Base-by-base conservation (phyloP, 2,888 invertebrate genomes). In the Agrochola litura region DNA sequence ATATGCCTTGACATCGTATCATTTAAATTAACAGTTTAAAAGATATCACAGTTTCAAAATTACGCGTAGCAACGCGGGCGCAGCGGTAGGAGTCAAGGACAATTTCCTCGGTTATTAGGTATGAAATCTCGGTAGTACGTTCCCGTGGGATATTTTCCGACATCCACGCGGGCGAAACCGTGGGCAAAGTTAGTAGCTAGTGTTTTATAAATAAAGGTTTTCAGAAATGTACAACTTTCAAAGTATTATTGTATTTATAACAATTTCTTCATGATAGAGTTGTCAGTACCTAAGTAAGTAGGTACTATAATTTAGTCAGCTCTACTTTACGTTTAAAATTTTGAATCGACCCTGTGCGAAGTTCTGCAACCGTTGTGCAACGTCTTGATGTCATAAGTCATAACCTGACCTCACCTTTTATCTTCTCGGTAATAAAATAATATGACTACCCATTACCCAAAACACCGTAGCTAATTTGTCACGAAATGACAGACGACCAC, bases 401-500 rank as follows among this genome's bases (percentile, higher is more conserved):
- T 63, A 63, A 64, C 61, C n/a, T 58, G 71, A 64, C 66, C 37
- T 30, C 6, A 72, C 9, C 72, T 74, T 81, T 85, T 65, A 37
- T 56, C 37, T 70, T 75, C n/a, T 30, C 60, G 8, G 66, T 75
- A 85, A 85, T 74, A 52, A 68, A 82, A 67, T 16, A 61, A 76
- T 75, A 86, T 81, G 0, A 69, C 68, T 52, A 25, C 41, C 65
- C 61, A 81, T 80, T 86, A 80, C 67, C 60, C 65, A 77, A 79
- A 83, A 63, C 49, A 82, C 82, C 82, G 79, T 72, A 25, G 43
- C 79, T 76, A 85, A 88, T 85, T 77, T 75, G 70, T 73, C 65
- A 76, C 75, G 73, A 71, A 41, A 80, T 75, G 70, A 81, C 68
- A 72, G 41, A 77, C 65, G 70, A 68, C 61, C 70, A 71, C 63